Conservation (phyloP, 2,113 vertebrate species). For the Tyto alba region DNA sequence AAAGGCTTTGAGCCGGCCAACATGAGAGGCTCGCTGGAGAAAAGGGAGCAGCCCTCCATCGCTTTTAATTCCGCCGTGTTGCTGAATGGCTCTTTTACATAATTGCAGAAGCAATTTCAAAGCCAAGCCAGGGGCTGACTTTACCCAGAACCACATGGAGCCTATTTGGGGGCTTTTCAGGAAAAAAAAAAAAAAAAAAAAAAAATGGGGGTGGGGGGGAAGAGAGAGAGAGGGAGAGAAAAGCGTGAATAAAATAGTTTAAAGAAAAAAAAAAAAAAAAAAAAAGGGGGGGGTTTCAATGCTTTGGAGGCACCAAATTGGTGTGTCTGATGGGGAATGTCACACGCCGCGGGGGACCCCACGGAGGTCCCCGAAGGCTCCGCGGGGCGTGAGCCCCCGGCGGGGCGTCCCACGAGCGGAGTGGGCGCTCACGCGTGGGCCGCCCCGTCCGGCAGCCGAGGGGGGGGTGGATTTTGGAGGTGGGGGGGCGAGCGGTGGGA, state of each 20-base stretch:
- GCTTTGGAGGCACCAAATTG: slow-evolving; percentile 66
- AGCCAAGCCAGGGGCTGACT: slow-evolving; percentile 74
- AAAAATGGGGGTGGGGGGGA: too few species aligned
- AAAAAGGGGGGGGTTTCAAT: slow-evolving; percentile 48
- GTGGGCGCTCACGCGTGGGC: not conserved
- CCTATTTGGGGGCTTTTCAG: slow-evolving; percentile 63
- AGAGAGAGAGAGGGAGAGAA: not conserved
- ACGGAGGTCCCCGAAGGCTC: too few species aligned
- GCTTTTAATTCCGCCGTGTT: slow-evolving; percentile 76
- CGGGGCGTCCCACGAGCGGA: too few species aligned
- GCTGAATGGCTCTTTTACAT: slow-evolving; percentile 83
- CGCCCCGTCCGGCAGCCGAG: not conserved
- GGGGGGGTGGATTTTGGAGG: not conserved
- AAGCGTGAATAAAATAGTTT: slow-evolving; percentile 61
- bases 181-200: slow-evolving; percentile 11
- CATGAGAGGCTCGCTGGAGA: slow-evolving; percentile 73
- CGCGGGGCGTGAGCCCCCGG: too few species aligned
- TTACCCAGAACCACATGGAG: slow-evolving; percentile 77
- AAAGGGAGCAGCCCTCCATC: slow-evolving; percentile 68
- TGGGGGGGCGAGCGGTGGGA: not conserved
- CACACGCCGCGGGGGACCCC: slow-evolving; percentile 32
- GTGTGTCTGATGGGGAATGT: slow-evolving; percentile 65
- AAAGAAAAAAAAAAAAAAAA: too few species aligned
- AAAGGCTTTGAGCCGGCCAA: slow-evolving; percentile 79
- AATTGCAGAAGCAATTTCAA: slow-evolving; percentile 79